A percentile compares a stretch with the other conserved stretches of the same genome.
These are phyloP conservation scores for Propithecus perrieri DNA, from an alignment of 2,797 vertebrate genomes.

Conservation along the genomic window DNA sequence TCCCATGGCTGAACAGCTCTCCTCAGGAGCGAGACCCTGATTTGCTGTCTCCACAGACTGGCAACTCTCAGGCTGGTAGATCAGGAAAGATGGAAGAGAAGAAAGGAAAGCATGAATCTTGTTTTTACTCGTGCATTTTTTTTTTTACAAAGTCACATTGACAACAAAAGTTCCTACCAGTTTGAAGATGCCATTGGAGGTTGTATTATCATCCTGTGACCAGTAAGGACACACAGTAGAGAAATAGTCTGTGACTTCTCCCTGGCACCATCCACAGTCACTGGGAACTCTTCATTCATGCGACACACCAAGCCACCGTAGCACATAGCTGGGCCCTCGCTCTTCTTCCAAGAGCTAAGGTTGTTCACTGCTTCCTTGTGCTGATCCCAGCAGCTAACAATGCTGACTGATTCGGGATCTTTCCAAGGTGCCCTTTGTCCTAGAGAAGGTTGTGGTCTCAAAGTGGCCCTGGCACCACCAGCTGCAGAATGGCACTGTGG, in stretches of 20 bases:
- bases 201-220: not conserved
- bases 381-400: not conserved
- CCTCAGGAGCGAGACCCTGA: constrained; percentile 77
- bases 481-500: constrained; percentile 20
- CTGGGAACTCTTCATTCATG: not conserved
- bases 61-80: constrained; percentile 66
- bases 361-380: not conserved
- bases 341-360: constrained; percentile 12
- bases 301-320: constrained; percentile 35
- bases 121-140: not conserved
- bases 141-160: not conserved
- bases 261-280: constrained; percentile 44
- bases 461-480: not conserved
- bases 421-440: constrained; percentile 66
- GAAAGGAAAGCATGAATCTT: constrained; percentile 55
- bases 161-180: constrained; percentile 44
- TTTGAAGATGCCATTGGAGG: constrained; percentile 51
- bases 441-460: constrained; percentile 29
- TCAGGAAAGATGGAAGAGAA: constrained; percentile 67
- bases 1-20: constrained; percentile 71
- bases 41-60: constrained; percentile 78
- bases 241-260: constrained; percentile 48
- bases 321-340: constrained; percentile 51
- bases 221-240: not conserved
- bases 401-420: not conserved